phyloP scores from a whole-genome alignment of 2,888 invertebrate genomes.

The Rhagonycha fulva region DNA sequence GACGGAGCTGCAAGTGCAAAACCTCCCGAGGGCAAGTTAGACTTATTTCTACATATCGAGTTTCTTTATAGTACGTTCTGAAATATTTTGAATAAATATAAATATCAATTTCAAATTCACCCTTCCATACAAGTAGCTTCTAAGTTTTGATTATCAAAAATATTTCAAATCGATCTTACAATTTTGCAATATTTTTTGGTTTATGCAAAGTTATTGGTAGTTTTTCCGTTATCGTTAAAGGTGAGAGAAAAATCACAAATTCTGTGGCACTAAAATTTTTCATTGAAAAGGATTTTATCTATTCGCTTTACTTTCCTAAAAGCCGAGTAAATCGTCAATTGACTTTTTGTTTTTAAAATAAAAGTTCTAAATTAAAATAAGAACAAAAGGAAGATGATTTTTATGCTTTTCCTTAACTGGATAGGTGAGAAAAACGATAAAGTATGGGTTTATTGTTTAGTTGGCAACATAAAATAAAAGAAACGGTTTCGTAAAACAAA shows the following conservation, averaged over 20 bases:
- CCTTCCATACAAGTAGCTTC: not conserved
- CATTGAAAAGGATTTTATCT: not conserved
- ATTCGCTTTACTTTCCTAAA: too few species aligned
- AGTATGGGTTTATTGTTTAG: constrained; percentile 21
- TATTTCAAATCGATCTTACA: not conserved
- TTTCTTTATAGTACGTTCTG: constrained; percentile 18
- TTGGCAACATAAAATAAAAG: constrained; percentile 23
- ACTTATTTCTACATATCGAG: constrained; percentile 27
- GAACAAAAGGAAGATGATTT: not conserved
- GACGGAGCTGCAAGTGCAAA: constrained; percentile 26
- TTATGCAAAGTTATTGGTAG: not conserved
- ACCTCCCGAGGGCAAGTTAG: constrained; percentile 24
- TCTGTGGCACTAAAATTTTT: not conserved
- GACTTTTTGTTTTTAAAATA: not conserved
- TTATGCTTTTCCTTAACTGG: not conserved
- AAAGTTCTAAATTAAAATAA: not conserved
- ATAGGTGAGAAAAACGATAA: constrained; percentile 14
- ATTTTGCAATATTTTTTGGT: not conserved
- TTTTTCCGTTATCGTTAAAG: not conserved
- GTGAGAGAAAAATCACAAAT: not conserved
- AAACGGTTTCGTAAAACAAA: constrained; percentile 25
- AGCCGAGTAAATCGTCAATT: not conserved
- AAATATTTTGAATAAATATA: constrained; percentile 10
- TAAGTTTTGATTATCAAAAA: not conserved
- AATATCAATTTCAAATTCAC: constrained; percentile 17